Percentiles rank a stretch among this genome's conserved stretches.
Evolutionary conservation across 2,797 vertebrate genomes (phyloP).

Genomic region (Amphiprion clarkii): DNA sequence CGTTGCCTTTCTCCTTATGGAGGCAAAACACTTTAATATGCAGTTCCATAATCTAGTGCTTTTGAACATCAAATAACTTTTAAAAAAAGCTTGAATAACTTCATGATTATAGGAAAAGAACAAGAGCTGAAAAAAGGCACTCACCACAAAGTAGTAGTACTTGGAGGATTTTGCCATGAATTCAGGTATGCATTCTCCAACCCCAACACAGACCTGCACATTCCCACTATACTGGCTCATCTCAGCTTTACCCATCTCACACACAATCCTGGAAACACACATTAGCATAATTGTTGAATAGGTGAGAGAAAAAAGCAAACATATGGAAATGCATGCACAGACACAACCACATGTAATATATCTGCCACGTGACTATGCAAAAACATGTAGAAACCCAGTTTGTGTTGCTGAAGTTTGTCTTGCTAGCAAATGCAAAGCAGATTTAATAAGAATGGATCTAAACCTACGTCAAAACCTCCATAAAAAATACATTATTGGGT

Average conservation of each 20-base stretch:
- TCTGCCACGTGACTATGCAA: neutral
- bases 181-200: conserved; percentile 91
- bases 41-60: neutral
- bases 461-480: conserved; percentile 44
- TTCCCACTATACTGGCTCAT: conserved; percentile 94
- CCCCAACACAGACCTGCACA: conserved; percentile 94
- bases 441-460: conserved; percentile 45
- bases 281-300: neutral
- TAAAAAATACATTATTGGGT: conserved; percentile 59
- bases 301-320: neutral
- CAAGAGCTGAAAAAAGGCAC: conserved; percentile 54
- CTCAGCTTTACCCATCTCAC: conserved; percentile 97
- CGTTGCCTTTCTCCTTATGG: conserved; percentile 16
- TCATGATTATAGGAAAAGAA: neutral
- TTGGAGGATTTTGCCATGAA: conserved; percentile 95
- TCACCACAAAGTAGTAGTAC: conserved; percentile 99
- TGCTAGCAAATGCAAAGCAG: conserved; percentile 24
- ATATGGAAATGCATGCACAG: neutral
- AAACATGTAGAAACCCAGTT: conserved; percentile 3
- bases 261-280: conserved; percentile 92
- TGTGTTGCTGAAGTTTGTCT: conserved; percentile 2
- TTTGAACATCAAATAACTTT: neutral
- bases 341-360: neutral
- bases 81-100: neutral
- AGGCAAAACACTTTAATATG: neutral